phyloP scores from a whole-genome alignment of 2,797 vertebrate species.

The Characodon lateralis region DNA sequence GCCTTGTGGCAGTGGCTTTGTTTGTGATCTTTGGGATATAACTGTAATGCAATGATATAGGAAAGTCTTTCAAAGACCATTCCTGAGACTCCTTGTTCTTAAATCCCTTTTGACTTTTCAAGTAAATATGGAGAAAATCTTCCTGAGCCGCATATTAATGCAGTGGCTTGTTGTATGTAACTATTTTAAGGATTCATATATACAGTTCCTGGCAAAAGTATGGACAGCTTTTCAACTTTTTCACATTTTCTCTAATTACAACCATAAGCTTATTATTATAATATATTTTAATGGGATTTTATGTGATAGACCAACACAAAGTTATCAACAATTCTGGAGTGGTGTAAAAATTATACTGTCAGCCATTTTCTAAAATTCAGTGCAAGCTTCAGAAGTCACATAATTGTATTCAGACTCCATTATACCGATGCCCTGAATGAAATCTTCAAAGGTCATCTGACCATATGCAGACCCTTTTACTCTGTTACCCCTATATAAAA shows the following conservation, averaged over 20 bases:
- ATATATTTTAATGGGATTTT: not conserved
- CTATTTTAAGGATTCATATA: not conserved
- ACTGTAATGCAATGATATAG: conserved; percentile 21
- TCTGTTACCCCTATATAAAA: not conserved
- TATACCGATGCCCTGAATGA: not conserved
- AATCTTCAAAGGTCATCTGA: not conserved
- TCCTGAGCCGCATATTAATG: not conserved
- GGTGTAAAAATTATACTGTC: not conserved
- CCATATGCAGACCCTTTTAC: not conserved
- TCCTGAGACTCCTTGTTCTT: conserved; percentile 9
- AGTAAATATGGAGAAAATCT: conserved; percentile 20
- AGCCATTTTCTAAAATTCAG: not conserved
- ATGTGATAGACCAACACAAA: not conserved
- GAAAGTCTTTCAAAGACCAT: conserved; percentile 34
- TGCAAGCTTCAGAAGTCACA: not conserved
- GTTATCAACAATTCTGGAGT: not conserved
- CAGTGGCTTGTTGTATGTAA: not conserved
- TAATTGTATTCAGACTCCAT: not conserved
- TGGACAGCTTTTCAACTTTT: not conserved
- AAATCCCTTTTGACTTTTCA: conserved; percentile 18
- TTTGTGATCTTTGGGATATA: conserved; percentile 44
- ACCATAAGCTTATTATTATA: not conserved
- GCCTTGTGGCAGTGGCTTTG: conserved; percentile 24
- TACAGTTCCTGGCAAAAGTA: not conserved
- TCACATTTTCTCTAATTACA: not conserved